Base-by-base conservation (phyloP, 2,888 invertebrate species). In the Seira sanloemensis region DNA sequence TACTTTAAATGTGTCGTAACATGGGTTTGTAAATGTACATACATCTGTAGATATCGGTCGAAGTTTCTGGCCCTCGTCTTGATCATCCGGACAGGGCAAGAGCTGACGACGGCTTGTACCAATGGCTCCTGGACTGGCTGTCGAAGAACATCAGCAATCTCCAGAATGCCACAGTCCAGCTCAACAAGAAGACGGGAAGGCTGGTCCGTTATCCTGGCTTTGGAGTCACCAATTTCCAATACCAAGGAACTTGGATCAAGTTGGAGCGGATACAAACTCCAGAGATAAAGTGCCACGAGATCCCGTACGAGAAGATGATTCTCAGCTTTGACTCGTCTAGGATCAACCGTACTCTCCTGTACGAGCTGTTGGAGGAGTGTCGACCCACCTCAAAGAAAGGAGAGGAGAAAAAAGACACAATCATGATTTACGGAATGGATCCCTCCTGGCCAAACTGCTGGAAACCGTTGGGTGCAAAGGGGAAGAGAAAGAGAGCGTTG, bases 341-440 rank as follows among this genome's bases (percentile, higher is more conserved):
- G 7, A 50, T 73, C 24, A 85, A 76, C 19, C 58, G 72, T 9
- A 68, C 69, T 0, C 37, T 85, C 5, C 19, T 85, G 16, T 68
- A 71, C 24, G 85, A 85, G 58, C 46, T 85, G 9, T 27, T 85
- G 21, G 85, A 85, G 25, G 76, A 80, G 46, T 76, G 76, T 37
- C 66, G 66, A 46, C 80, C 80, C 0, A 21, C 27, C 0, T 25
- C 27, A 1, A 68, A 75, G 24, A 62, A 74, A 1, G 62, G 27
- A 1, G 75, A 66, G 1, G 74, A 80, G 12, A 66, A 80, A 18
- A 58, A 86, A 0, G 58, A 76, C 18, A 65, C 25, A 2, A 76
- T 75, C 0, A 68, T 69, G 25, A 46, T 85, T 1, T 83, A 79
- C 27, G 76, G 74, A n/a, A 25, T 78, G n/a, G 78, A 78, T 18